These are phyloP conservation scores for Tubiluchus corallicola DNA, from an alignment of 2,888 invertebrate genomes.

Conservation along the genomic window DNA sequence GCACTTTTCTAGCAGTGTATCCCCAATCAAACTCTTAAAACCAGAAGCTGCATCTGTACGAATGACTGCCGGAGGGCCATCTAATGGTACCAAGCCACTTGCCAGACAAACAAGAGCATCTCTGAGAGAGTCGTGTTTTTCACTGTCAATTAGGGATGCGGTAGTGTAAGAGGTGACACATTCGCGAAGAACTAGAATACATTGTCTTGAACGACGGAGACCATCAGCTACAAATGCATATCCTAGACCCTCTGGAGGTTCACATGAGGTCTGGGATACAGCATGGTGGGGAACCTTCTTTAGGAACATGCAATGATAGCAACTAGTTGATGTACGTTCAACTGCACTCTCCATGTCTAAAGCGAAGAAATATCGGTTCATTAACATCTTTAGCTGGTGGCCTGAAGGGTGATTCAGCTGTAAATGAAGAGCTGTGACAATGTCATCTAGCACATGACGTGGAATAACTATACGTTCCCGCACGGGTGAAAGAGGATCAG, in stretches of 20 bases:
- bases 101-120: constrained; percentile 8
- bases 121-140: constrained; percentile 6
- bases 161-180: constrained; percentile 12
- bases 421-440: constrained; percentile 13
- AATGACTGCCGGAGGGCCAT: constrained; percentile 14
- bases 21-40: constrained; percentile 11
- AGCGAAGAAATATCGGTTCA: constrained; percentile 12
- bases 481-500: constrained; percentile 9
- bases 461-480: constrained; percentile 15
- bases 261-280: constrained; percentile 13
- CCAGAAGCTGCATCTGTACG: constrained; percentile 15
- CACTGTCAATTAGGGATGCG: constrained; percentile 9
- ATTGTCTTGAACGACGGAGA: constrained; percentile 12
- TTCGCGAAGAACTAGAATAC: constrained; percentile 13
- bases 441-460: constrained; percentile 13
- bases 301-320: constrained; percentile 15
- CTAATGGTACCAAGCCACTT: constrained; percentile 12
- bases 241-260: constrained; percentile 13
- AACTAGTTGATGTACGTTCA: constrained; percentile 10
- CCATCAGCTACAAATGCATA: constrained; percentile 12
- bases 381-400: constrained; percentile 10
- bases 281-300: constrained; percentile 12
- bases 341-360: constrained; percentile 13
- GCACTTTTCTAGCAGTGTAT: constrained; percentile 11
- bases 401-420: constrained; percentile 13